Conservation (phyloP, 2,888 invertebrate species). For the Metallyticus violacea region DNA sequence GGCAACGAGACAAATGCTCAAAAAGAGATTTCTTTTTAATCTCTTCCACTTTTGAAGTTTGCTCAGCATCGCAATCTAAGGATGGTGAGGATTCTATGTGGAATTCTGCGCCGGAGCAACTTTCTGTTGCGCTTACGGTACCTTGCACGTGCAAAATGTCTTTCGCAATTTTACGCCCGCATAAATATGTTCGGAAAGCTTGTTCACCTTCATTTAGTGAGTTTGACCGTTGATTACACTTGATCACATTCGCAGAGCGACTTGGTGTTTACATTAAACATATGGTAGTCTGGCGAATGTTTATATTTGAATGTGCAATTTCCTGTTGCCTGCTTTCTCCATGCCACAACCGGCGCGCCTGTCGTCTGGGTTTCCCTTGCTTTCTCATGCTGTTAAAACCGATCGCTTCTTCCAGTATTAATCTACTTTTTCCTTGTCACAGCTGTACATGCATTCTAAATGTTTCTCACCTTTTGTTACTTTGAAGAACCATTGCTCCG, state of each 20-base stretch:
- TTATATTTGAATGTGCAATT: not conserved
- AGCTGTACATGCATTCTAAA: too few species aligned
- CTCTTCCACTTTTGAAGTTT: too few species aligned
- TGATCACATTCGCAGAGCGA: not conserved
- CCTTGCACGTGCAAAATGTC: not conserved
- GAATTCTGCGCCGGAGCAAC: not conserved
- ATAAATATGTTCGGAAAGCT: not conserved
- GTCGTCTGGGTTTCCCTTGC: not conserved
- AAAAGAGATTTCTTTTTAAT: too few species aligned
- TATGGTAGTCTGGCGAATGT: not conserved
- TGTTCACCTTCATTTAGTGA: not conserved
- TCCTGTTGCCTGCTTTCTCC: not conserved
- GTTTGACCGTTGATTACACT: not conserved
- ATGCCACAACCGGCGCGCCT: not conserved
- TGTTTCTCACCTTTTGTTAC: too few species aligned
- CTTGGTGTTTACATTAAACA: not conserved
- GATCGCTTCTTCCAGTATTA: too few species aligned
- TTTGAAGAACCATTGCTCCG: too few species aligned
- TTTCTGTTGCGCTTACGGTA: not conserved
- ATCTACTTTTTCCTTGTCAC: not conserved
- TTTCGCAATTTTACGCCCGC: not conserved
- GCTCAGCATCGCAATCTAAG: too few species aligned
- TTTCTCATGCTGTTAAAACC: too few species aligned
- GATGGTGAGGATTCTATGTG: too few species aligned
- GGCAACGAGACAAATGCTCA: too few species aligned